phyloP scores from a whole-genome alignment of 2,113 vertebrate species.

The Pedetes capensis region DNA sequence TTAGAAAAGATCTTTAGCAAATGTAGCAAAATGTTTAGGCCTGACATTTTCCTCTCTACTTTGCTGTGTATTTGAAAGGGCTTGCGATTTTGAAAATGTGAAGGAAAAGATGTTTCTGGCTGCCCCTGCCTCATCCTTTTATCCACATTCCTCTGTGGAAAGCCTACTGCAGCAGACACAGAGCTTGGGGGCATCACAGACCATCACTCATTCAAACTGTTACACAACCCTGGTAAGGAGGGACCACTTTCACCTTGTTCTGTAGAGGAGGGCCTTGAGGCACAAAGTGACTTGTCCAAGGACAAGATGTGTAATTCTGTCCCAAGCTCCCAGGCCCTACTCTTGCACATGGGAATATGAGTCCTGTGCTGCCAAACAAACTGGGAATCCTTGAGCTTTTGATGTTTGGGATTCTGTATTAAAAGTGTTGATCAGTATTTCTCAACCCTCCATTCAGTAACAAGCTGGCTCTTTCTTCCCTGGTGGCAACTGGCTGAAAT shows the following conservation, averaged over 20 bases:
- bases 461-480: background rate
- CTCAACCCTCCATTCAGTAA: background rate
- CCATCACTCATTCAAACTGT: background rate
- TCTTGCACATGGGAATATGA: background rate
- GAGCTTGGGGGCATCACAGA: background rate
- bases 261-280: background rate
- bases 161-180: background rate
- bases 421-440: constrained; percentile 11
- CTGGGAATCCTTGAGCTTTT: constrained; percentile 3
- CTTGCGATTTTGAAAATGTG: constrained; percentile 6
- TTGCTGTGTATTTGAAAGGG: constrained; percentile 19
- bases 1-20: constrained; percentile 59
- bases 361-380: constrained; percentile 13
- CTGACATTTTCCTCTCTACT: constrained; percentile 47
- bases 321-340: background rate
- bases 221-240: background rate
- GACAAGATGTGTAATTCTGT: background rate
- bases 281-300: constrained; percentile 15
- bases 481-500: background rate
- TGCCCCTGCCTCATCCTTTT: background rate
- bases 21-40: constrained; percentile 40
- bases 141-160: background rate
- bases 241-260: background rate
- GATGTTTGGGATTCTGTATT: background rate
- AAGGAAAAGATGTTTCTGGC: background rate